Base-by-base conservation (phyloP, 2,888 invertebrate species). In the Diachrysia chrysitis region DNA sequence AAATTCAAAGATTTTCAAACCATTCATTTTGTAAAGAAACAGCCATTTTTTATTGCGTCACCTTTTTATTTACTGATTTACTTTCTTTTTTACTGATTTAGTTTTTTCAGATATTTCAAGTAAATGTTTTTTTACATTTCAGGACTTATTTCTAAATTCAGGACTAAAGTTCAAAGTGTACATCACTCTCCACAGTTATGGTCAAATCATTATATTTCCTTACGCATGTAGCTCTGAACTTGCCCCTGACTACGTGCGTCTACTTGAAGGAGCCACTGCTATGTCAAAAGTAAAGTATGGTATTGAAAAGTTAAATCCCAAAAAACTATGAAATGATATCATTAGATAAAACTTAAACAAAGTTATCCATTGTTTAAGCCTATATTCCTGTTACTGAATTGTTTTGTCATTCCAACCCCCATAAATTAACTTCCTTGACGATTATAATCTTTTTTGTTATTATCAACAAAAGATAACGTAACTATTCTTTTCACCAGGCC, bases 151-250 rank as follows among this genome's bases (percentile, higher is more conserved):
- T 7, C 55, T 77, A 1, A 83, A 87, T n/a, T 84, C 91, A 0
- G 92, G 90, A 0, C 82, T 92, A 23, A 67, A 85, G 0, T 94
- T 93, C 76, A 87, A 92, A 81, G 91, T 93, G 0, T 95, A 93
- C 78, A 88, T 95, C 53, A 94, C 95, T 0, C 82, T 95, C 3
- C 95, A 95, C 48, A 93, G 94, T 69, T 95, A 88, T 63, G 94
- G 94, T 0, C 90, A 95, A 86, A 88, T 94, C 3, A 94, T 95
- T 17, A 83, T 94, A 63, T 93, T 95, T 67, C 95, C 95, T 0
- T 93, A 90, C 57, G 91, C 93, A 0, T 90, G 81, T 69, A 86
- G 82, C 58, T 87, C 91, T 2, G 88, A 90, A 7, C 82, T 93
- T 0, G 93, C 93, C 53, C 90, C 92, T 0, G 92, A 92, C 65